A percentile compares a stretch with the other conserved stretches of the same genome.
Evolutionary conservation across 2,113 vertebrate species (phyloP).

Genomic region (Myiozetetes cayanensis): DNA sequence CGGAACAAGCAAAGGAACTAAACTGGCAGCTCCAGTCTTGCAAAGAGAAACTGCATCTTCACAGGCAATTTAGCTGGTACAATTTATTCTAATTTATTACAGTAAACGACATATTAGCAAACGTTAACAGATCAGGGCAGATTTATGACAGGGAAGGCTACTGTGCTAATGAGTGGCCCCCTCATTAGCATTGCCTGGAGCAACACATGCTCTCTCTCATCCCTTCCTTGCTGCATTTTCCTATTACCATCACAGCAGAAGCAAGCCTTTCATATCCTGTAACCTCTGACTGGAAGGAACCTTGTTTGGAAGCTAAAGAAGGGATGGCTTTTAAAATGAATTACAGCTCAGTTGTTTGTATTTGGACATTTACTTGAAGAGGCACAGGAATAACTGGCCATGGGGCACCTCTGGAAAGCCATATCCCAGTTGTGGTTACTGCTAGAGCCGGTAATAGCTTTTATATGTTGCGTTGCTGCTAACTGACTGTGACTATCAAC

Average conservation of each 20-base stretch:
- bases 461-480: neutral
- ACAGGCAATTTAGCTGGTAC: constrained; percentile 23
- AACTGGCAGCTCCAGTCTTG: neutral
- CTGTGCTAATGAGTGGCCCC: constrained; percentile 24
- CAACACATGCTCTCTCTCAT: constrained; percentile 1
- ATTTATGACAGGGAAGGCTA: constrained; percentile 39
- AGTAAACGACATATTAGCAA: constrained; percentile 47
- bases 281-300: neutral
- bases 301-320: neutral
- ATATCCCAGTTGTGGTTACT: neutral
- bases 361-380: neutral
- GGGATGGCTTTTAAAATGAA: neutral
- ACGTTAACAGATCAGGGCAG: constrained; percentile 41
- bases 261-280: neutral
- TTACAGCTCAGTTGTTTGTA: neutral
- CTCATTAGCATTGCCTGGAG: constrained; percentile 31
- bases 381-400: neutral
- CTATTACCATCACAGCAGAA: constrained; percentile 8
- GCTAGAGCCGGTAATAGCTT: neutral
- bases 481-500: neutral
- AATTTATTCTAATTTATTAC: constrained; percentile 47
- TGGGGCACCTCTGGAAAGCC: neutral
- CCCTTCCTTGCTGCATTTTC: neutral
- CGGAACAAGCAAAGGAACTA: neutral
- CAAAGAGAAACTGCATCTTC: constrained; percentile 4